Conservation (phyloP, 2,797 vertebrate species). For the Eutrigla gurnardus region DNA sequence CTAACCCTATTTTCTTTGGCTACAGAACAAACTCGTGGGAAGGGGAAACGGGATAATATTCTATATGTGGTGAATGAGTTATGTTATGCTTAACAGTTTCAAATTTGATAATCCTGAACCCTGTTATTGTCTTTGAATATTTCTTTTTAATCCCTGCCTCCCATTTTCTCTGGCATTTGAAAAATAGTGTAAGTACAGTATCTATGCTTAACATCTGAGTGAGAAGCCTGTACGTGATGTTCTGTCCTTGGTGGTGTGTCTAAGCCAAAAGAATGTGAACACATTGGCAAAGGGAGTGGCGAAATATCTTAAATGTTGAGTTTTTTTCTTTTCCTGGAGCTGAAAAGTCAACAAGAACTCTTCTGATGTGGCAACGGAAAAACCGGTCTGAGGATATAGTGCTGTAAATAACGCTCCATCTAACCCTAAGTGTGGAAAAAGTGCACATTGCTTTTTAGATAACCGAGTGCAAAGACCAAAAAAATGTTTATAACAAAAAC, state of each 20-base stretch:
- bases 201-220: slow-evolving; percentile 81
- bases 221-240: slow-evolving; percentile 78
- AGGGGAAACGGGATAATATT: slow-evolving; percentile 63
- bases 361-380: slow-evolving; percentile 65
- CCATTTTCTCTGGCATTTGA: slow-evolving; percentile 80
- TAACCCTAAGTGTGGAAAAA: slow-evolving; percentile 81
- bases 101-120: slow-evolving; percentile 79
- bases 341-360: slow-evolving; percentile 61
- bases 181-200: slow-evolving; percentile 72
- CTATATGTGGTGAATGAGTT: slow-evolving; percentile 77
- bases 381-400: slow-evolving; percentile 74
- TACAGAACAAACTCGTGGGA: slow-evolving; percentile 61
- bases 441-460: slow-evolving; percentile 86
- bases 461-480: slow-evolving; percentile 84
- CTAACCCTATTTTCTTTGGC: slow-evolving; percentile 78
- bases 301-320: slow-evolving; percentile 74
- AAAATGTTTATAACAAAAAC: slow-evolving; percentile 82
- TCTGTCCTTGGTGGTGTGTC: slow-evolving; percentile 81
- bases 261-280: slow-evolving; percentile 76
- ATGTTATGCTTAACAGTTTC: slow-evolving; percentile 79
- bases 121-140: slow-evolving; percentile 78
- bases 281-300: slow-evolving; percentile 73
- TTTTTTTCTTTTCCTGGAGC: slow-evolving; percentile 45
- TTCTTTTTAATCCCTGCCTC: slow-evolving; percentile 78
- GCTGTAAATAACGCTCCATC: slow-evolving; percentile 88